Evolutionary conservation across 2,113 vertebrate species (phyloP), one percentile per base, ranked within the genome.

Genomic region (Xenopus laevis): DNA sequence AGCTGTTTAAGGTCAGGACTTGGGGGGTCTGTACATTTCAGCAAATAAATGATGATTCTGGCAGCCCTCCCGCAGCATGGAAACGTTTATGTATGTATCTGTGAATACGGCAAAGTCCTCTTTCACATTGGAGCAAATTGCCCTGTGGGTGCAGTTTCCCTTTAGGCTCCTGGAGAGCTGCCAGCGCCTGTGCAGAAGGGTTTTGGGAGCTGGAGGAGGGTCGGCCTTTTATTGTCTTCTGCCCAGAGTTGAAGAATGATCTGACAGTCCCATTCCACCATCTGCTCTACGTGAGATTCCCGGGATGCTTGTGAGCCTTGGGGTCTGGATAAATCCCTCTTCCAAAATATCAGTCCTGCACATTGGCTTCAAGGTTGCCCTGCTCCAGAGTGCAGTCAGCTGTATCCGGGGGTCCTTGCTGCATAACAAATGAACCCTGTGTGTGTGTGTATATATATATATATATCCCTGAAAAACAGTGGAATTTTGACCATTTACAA

Each of bases 81-180:
- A 55, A 55, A 55, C 53, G 16, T 55, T 55, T 55, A 55, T 55
- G 17, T 55, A 4, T 55, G 15, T n/a, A 8, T n/a, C 53, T n/a
- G 53, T n/a, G 53, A 55, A 18, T 16, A 17, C 16, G 0, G 16
- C 53, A 55, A 55, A 55, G 53, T 55, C 15, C 53, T 55, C 53
- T 55, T 55, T 55, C 53, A 55, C 53, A n/a, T 55, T n/a, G 53
- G 53, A 55, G 53, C 53, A 55, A 55, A 55, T n/a, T 55, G 53
- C 16, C 53, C 15, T 18, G 3, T 55, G 16, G 53, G 3, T n/a
- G 53, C 4, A 16, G 15, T 55, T 55, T 55, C 53, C 53, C 53
- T 55, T 55, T 55, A 55, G 53, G 4, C 15, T 55, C 2, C 16
- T 55, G 53, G 53, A 55, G 16, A n/a, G 8, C 53, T n/a, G 53